These are phyloP conservation scores for Molossus alvarezi DNA, from an alignment of 2,797 vertebrate genomes.

Conservation along the genomic window DNA sequence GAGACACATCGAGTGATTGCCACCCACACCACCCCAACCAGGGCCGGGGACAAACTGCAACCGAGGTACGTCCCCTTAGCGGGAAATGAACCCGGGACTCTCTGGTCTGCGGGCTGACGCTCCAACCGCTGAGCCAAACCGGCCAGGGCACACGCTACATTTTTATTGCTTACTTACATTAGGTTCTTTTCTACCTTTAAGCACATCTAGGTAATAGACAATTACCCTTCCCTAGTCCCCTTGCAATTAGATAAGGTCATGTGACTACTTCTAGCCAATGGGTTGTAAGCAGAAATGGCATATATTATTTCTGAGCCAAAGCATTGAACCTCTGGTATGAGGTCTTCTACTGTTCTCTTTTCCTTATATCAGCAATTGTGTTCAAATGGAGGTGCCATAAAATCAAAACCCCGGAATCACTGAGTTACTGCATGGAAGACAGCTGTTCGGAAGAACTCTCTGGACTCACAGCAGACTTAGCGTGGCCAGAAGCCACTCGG, in stretches of 20 bases:
- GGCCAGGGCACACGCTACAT: no score
- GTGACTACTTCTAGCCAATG: background rate
- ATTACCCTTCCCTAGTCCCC: background rate
- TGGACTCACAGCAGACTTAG: background rate
- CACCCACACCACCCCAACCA: no score
- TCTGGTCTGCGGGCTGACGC: no score
- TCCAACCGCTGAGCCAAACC: no score
- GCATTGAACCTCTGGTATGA: background rate
- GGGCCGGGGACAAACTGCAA: no score
- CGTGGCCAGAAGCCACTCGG: background rate
- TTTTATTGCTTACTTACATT: background rate
- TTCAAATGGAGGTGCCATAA: background rate
- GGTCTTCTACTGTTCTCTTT: background rate
- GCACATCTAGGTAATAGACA: background rate
- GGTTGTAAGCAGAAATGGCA: background rate
- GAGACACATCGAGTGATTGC: no score
- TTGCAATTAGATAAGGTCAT: background rate
- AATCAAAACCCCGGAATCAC: background rate
- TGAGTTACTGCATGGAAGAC: background rate
- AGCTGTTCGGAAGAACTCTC: background rate
- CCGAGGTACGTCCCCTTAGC: no score
- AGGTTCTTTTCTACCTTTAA: background rate
- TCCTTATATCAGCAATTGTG: background rate
- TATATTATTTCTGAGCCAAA: constrained; percentile 21
- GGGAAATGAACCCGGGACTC: no score